A percentile compares a stretch with the other conserved stretches of the same genome.
phyloP scores from a whole-genome alignment of 2,113 vertebrate genomes.

The Catagonus wagneri region DNA sequence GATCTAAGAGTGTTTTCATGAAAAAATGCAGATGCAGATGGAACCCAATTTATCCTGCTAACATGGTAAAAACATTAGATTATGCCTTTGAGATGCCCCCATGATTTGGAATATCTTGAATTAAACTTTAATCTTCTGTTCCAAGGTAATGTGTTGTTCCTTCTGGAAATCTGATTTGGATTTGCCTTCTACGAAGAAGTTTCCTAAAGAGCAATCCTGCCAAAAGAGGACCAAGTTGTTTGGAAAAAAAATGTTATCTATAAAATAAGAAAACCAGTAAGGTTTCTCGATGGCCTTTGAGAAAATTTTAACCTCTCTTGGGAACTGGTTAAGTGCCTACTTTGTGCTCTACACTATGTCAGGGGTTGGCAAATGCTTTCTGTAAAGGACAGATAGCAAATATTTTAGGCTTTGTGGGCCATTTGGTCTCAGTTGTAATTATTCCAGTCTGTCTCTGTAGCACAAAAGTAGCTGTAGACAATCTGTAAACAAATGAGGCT shows the following conservation, averaged over 20 bases:
- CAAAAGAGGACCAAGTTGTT: neutral
- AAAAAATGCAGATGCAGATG: neutral
- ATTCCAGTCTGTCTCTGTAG: neutral
- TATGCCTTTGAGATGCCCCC: neutral
- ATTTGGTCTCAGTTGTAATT: neutral
- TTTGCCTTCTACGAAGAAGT: neutral
- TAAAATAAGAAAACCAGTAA: neutral
- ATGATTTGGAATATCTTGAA: neutral
- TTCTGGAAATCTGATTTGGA: conserved; percentile 12
- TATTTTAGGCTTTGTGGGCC: neutral
- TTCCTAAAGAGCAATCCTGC: neutral
- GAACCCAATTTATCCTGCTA: neutral
- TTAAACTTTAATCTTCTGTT: neutral
- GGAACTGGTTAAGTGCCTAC: neutral
- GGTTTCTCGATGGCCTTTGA: neutral
- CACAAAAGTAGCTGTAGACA: neutral
- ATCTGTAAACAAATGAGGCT: neutral
- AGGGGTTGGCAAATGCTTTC: neutral
- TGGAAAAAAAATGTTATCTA: neutral
- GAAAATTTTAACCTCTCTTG: neutral
- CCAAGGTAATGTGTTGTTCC: neutral
- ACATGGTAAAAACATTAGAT: neutral
- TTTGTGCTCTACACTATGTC: neutral
- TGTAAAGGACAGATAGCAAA: neutral
- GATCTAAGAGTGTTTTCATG: neutral